Conservation (phyloP, 2,888 invertebrate species). For the Horisme vitalbata region DNA sequence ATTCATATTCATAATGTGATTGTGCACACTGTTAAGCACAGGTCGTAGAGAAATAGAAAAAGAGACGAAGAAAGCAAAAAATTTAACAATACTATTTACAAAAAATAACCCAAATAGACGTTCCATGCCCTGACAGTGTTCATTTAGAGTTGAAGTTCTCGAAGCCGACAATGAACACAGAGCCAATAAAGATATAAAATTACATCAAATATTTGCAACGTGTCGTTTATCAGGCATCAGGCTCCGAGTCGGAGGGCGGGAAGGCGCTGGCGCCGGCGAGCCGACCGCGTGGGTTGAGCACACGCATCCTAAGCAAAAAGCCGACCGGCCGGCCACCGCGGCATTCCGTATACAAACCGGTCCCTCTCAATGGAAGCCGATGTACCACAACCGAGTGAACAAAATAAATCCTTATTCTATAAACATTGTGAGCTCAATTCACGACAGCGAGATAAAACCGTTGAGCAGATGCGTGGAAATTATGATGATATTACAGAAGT, state of each 20-base stretch:
- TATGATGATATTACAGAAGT: slow-evolving; percentile 71
- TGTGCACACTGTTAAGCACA: too few relatives aligned
- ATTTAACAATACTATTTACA: too few relatives aligned
- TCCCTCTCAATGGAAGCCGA: slow-evolving; percentile 75
- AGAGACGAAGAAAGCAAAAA: too few relatives aligned
- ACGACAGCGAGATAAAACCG: slow-evolving; percentile 26
- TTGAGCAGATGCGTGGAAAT: slow-evolving; percentile 56
- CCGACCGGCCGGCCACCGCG: slow-evolving; percentile 59
- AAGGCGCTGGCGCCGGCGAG: slow-evolving; percentile 57
- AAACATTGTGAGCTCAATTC: slow-evolving; percentile 38
- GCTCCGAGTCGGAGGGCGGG: slow-evolving; percentile 45
- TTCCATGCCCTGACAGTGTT: slow-evolving; percentile 8
- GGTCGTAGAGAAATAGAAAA: too few relatives aligned
- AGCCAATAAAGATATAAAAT: slow-evolving; percentile 37
- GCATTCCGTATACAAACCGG: slow-evolving; percentile 77
- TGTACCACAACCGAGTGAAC: slow-evolving; percentile 38
- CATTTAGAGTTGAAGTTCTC: slow-evolving; percentile 6
- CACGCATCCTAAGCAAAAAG: slow-evolving; percentile 70
- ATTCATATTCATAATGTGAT: too few relatives aligned
- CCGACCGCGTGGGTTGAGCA: slow-evolving; percentile 65
- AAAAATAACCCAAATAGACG: too few relatives aligned
- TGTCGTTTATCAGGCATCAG: slow-evolving; percentile 61
- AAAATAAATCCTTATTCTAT: slow-evolving; percentile 47
- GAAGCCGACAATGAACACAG: slow-evolving; percentile 16
- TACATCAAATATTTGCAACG: slow-evolving; percentile 69